phyloP scores from a whole-genome alignment of 1,140 invertebrate species.

The Halyomorpha halys region DNA sequence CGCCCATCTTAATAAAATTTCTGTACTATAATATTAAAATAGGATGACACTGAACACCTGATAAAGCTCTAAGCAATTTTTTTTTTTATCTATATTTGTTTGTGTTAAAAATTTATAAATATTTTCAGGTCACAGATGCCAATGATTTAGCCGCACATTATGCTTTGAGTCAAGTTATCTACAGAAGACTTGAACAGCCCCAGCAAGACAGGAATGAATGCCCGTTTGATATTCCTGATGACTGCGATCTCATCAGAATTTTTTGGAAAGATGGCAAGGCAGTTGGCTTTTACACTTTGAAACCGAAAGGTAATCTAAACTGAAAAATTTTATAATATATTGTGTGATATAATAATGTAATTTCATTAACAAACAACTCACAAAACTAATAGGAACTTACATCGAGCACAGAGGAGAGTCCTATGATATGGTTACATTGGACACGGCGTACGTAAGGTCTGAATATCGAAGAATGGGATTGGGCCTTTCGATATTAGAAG shows the following conservation, averaged over 20 bases:
- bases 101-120: too few species aligned
- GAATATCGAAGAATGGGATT: slow-evolving; percentile 32
- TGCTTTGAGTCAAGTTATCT: slow-evolving; percentile 32
- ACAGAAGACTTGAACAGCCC: slow-evolving; percentile 28
- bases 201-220: slow-evolving; percentile 26
- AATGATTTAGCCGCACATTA: slow-evolving; percentile 27
- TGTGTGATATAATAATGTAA: not conserved
- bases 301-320: slow-evolving; percentile 31
- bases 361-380: not conserved
- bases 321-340: not conserved
- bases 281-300: slow-evolving; percentile 33
- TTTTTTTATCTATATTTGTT: too few species aligned
- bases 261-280: slow-evolving; percentile 31
- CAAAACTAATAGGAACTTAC: slow-evolving; percentile 29
- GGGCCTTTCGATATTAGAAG: slow-evolving; percentile 30
- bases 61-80: too few species aligned
- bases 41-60: too few species aligned
- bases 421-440: slow-evolving; percentile 35
- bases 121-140: not conserved
- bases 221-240: slow-evolving; percentile 30
- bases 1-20: too few species aligned
- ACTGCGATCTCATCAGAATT: slow-evolving; percentile 30
- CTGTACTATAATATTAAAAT: too few species aligned
- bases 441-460: slow-evolving; percentile 34
- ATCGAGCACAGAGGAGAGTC: slow-evolving; percentile 30